A percentile compares a stretch with the other conserved stretches of the same genome.
phyloP scores from a whole-genome alignment of 2,113 vertebrate genomes.

The Perca schrenkii region DNA sequence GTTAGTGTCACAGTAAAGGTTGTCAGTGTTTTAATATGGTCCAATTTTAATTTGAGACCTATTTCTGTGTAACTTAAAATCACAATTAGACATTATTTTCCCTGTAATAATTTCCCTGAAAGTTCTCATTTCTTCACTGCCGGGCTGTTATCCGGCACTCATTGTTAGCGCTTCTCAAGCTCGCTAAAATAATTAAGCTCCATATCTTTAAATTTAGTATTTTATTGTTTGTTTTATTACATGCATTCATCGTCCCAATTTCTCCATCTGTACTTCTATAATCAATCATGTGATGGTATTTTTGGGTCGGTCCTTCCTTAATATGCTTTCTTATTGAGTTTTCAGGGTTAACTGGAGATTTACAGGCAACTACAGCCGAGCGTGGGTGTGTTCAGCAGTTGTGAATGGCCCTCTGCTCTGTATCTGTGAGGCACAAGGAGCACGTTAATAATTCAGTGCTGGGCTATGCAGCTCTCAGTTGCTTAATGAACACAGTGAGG shows the following conservation, averaged over 20 bases:
- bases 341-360: conserved; percentile 35
- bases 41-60: neutral
- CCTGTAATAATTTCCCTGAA: neutral
- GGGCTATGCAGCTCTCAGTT: conserved; percentile 65
- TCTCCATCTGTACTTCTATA: neutral
- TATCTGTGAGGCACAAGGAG: conserved; percentile 63
- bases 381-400: conserved; percentile 45
- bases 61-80: neutral
- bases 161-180: neutral
- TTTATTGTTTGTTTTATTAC: neutral
- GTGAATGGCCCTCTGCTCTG: conserved; percentile 54
- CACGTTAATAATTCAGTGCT: conserved; percentile 79
- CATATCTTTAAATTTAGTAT: neutral
- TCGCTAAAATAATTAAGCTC: neutral
- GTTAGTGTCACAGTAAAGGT: neutral
- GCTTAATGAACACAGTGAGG: conserved; percentile 69
- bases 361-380: conserved; percentile 20
- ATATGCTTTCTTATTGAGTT: conserved; percentile 24
- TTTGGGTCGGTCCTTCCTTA: conserved; percentile 11
- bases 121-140: neutral
- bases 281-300: neutral
- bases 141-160: neutral
- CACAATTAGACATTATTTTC: neutral
- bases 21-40: neutral
- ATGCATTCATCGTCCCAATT: neutral